These are phyloP conservation scores for Coluber constrictor DNA, from an alignment of 2,797 vertebrate species.

Conservation along the genomic window DNA sequence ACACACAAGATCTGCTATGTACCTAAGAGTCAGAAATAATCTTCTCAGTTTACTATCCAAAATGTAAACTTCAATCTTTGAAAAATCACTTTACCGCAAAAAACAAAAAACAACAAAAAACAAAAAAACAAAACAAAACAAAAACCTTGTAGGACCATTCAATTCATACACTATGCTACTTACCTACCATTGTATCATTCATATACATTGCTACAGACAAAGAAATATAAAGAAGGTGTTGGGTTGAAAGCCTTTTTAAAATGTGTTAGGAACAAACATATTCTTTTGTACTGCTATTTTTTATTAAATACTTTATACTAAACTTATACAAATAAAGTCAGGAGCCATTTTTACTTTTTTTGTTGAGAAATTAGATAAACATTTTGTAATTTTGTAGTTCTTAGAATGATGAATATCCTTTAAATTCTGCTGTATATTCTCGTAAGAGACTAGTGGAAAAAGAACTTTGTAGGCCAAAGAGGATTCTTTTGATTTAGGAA, in stretches of 20 bases:
- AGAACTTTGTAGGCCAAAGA: background rate
- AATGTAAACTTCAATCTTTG: background rate
- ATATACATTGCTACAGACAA: background rate
- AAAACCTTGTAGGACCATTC: background rate
- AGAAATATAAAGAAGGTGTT: background rate
- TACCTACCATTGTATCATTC: background rate
- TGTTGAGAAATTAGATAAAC: background rate
- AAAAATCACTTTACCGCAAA: background rate
- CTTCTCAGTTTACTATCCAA: background rate
- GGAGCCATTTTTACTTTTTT: background rate
- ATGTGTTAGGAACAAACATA: background rate
- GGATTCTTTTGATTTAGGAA: background rate
- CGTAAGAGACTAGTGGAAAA: background rate
- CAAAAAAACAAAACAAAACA: no score
- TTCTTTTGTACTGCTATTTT: background rate
- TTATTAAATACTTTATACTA: background rate
- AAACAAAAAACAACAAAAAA: no score
- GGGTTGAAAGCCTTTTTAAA: background rate
- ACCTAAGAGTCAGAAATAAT: background rate
- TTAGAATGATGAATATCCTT: background rate
- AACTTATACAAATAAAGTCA: background rate
- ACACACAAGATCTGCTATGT: background rate
- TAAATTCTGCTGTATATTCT: background rate
- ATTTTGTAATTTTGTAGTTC: background rate
- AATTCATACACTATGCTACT: background rate